These are phyloP conservation scores for Lycopodina hypogea DNA, from an alignment of 37 sponge, comb jelly and placozoan genomes.

Conservation along the genomic window DNA sequence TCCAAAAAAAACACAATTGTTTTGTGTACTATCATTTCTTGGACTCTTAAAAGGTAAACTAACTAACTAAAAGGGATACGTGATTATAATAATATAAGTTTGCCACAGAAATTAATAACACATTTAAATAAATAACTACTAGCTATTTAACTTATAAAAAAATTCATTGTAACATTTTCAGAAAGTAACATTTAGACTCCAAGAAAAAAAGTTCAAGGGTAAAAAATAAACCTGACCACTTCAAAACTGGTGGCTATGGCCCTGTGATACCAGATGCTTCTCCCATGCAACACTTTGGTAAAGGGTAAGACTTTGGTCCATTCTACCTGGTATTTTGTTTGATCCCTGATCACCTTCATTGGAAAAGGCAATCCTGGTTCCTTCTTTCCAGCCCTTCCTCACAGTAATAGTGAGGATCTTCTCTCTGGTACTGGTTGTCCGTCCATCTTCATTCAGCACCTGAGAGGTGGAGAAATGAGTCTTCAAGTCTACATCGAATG, in stretches of 20 bases:
- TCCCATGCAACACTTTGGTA: background rate
- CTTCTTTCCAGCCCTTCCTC: slow-evolving; percentile 84
- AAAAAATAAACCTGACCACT: too few relatives aligned
- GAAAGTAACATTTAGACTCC: too few relatives aligned
- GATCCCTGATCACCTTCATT: slow-evolving; percentile 98
- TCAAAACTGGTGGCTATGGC: too few relatives aligned
- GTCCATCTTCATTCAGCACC: slow-evolving; percentile 93
- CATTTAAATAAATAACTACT: background rate
- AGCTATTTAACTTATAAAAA: too few relatives aligned
- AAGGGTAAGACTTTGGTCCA: background rate
- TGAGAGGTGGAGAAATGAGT: slow-evolving; percentile 4
- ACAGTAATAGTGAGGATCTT: slow-evolving; percentile 95
- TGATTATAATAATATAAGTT: too few relatives aligned
- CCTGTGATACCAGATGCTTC: background rate
- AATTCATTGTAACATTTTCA: background rate
- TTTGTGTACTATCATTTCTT: too few relatives aligned
- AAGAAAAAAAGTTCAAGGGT: too few relatives aligned
- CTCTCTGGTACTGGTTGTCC: slow-evolving; percentile 83
- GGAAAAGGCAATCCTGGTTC: slow-evolving; percentile 87
- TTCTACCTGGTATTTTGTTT: slow-evolving; percentile 83
- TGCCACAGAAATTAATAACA: too few relatives aligned
- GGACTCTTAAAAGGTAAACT: too few relatives aligned
- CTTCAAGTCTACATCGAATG: slow-evolving; percentile 2
- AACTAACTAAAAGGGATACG: too few relatives aligned
- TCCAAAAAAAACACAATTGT: too few relatives aligned